Conservation (phyloP, 1,140 invertebrate genomes). For the Dendrolimus kikuchii region DNA sequence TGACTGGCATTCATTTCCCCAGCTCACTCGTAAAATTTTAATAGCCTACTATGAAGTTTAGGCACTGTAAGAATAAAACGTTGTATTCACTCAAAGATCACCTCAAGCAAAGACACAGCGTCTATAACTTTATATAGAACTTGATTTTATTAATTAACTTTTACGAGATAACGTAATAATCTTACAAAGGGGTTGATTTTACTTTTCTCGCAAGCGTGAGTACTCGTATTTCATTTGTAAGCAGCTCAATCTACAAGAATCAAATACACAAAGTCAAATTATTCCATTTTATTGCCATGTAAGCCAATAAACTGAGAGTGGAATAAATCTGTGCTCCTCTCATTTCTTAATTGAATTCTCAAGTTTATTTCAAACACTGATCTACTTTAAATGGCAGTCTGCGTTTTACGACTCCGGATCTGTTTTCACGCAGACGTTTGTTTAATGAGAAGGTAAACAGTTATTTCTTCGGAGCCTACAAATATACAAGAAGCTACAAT, state of each 20-base stretch:
- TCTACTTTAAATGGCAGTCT: constrained; percentile 42
- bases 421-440: constrained; percentile 33
- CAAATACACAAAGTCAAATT: constrained; percentile 22
- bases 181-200: neutral
- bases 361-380: constrained; percentile 59
- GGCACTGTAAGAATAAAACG: constrained; percentile 41
- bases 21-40: constrained; percentile 68
- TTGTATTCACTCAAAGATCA: constrained; percentile 32
- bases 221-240: too few species aligned
- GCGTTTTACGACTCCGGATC: constrained; percentile 52
- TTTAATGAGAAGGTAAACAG: constrained; percentile 1
- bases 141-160: neutral
- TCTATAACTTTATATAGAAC: neutral
- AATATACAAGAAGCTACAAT: too few species aligned
- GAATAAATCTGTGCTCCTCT: constrained; percentile 49
- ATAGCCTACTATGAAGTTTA: constrained; percentile 43
- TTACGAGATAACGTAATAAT: constrained; percentile 1
- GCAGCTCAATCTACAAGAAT: constrained; percentile 8
- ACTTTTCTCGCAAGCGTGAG: neutral
- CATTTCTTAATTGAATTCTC: constrained; percentile 65
- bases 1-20: constrained; percentile 59
- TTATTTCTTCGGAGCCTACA: too few species aligned
- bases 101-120: constrained; percentile 22
- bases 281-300: constrained; percentile 31
- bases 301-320: constrained; percentile 45